Evolutionary conservation across 2,888 invertebrate genomes (phyloP), one percentile per base, ranked within the genome.

Genomic region (Calameuta idolon): DNA sequence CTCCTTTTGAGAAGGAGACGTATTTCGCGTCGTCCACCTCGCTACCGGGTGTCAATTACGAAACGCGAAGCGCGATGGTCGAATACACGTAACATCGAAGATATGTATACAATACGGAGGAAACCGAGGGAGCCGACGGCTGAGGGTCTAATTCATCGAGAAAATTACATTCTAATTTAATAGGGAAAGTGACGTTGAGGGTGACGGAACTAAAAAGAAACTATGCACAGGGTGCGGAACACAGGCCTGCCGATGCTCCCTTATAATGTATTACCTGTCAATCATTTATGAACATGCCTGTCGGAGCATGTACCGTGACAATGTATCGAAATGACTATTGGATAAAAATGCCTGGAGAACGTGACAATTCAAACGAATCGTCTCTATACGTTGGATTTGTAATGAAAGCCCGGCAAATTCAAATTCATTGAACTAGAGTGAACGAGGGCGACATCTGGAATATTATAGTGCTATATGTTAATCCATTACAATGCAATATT

Each of bases 401-500:
- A 40, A 23, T 23, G 23, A 55, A 55, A 55, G 55, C 55, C 55
- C 55, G 23, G 55, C 2, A 55, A 55, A 55, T 55, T 55, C 55
- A 23, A 55, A 55, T 55, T 55, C 55, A 55, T 23, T 55, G 55
- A 55, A 23, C 23, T 23, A 23, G 9, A 55, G 55, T 2, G 55
- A 55, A 55, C 23, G 55, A 55, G 55, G 55, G 55, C 55, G 55
- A 55, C 55, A 55, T 23, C 23, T 55, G 2, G 2, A 5, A 55
- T 23, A 9, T 5, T 9, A 23, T 55, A 2, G 71, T 31, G 30
- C 31, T 37, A 77, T 37, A 77, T 79, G 75, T 76, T 77, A 79
- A 86, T 85, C 85, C 83, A 83, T 85, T 84, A 83, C 79, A 75
- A 82, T 84, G 80, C 81, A 84, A 83, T 82, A 81, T 84, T 85